phyloP scores from a whole-genome alignment of 1,140 invertebrate genomes.

The Sycophaga agraensis region DNA sequence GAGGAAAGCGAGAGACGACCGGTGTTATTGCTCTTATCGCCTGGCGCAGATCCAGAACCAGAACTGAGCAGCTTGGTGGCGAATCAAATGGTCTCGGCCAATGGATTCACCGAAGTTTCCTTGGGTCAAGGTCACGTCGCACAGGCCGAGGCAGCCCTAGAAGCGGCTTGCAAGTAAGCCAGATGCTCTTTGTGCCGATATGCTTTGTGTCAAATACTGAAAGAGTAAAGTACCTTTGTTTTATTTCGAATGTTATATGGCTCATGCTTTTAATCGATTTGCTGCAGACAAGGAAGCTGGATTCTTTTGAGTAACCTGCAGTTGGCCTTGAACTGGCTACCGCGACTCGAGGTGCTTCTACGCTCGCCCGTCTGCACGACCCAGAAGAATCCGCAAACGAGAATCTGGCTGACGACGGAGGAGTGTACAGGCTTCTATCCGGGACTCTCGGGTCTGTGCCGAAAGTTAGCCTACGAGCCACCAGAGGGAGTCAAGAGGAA shows the following conservation, averaged over 20 bases:
- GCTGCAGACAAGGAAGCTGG: conserved; percentile 68
- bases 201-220: too few relatives aligned
- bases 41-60: conserved; percentile 76
- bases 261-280: neutral
- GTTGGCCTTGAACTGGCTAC: conserved; percentile 77
- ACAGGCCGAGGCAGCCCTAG: conserved; percentile 67
- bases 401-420: conserved; percentile 75
- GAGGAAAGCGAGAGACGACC: conserved; percentile 57
- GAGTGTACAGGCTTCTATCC: conserved; percentile 71
- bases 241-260: neutral
- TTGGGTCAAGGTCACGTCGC: conserved; percentile 68
- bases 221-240: too few relatives aligned
- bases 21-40: conserved; percentile 69
- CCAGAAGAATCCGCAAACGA: conserved; percentile 62
- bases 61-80: conserved; percentile 68
- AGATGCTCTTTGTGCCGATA: too few relatives aligned
- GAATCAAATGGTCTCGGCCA: conserved; percentile 39
- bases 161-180: conserved; percentile 50
- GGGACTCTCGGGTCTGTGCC: conserved; percentile 66
- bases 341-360: conserved; percentile 67
- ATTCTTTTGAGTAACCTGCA: conserved; percentile 87
- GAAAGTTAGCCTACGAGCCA: conserved; percentile 87
- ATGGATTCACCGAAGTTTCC: conserved; percentile 63
- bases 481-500: conserved; percentile 66
- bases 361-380: conserved; percentile 64